Evolutionary conservation across 2,797 vertebrate species (phyloP).

Genomic region (Rhinogobio ventralis): DNA sequence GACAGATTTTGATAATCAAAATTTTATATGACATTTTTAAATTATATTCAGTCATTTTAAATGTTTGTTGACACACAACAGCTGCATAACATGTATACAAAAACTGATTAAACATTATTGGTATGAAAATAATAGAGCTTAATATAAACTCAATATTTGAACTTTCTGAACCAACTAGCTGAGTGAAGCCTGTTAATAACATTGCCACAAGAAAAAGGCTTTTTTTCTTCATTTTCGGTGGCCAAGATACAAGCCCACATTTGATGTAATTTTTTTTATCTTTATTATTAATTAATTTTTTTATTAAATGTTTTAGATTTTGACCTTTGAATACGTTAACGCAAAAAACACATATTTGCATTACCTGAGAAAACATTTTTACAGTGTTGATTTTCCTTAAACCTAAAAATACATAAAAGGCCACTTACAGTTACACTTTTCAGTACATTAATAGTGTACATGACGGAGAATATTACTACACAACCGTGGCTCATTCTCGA

Average conservation of each 20-base stretch:
- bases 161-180: neutral
- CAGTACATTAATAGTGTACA: neutral
- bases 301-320: neutral
- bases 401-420: slow-evolving; percentile 45
- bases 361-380: neutral
- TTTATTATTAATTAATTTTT: neutral
- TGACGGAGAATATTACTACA: neutral
- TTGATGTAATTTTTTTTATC: neutral
- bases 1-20: neutral
- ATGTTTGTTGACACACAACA: neutral
- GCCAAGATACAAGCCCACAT: neutral
- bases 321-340: neutral
- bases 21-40: neutral
- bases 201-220: neutral
- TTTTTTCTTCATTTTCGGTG: neutral
- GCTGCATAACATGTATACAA: neutral
- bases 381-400: neutral
- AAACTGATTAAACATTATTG: neutral
- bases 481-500: slow-evolving; percentile 66
- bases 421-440: neutral
- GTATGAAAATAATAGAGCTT: slow-evolving; percentile 14
- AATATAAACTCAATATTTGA: slow-evolving; percentile 18
- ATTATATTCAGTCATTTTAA: neutral
- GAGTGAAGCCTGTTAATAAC: neutral
- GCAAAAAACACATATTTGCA: too few species aligned